phyloP scores from a whole-genome alignment of 2,888 invertebrate genomes.

The Leptinotarsa haldemani region DNA sequence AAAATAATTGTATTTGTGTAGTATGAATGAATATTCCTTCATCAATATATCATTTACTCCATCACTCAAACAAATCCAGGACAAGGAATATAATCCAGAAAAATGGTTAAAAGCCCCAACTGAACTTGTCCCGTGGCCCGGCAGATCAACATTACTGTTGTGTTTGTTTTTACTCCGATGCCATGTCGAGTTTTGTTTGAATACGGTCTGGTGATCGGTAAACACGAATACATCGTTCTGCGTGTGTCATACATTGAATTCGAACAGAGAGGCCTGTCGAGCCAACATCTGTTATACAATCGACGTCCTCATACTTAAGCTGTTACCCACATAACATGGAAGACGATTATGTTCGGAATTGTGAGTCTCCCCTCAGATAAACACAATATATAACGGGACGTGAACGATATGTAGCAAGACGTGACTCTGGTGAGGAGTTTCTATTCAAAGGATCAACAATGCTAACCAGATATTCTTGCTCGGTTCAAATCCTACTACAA shows the following conservation, averaged over 20 bases:
- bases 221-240: conserved; percentile 16
- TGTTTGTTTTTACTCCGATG: conserved; percentile 20
- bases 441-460: neutral
- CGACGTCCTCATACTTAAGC: conserved; percentile 11
- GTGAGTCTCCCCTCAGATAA: conserved; percentile 14
- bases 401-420: conserved; percentile 13
- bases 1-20: too few species aligned
- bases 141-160: neutral
- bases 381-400: conserved; percentile 2
- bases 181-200: conserved; percentile 26
- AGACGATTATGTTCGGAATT: conserved; percentile 13
- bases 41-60: neutral
- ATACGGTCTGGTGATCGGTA: conserved; percentile 26
- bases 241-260: conserved; percentile 19
- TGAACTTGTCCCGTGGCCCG: neutral
- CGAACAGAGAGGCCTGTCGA: conserved; percentile 16
- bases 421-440: conserved; percentile 7
- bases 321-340: conserved; percentile 12
- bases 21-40: too few species aligned
- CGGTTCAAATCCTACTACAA: neutral
- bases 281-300: conserved; percentile 18
- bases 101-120: neutral
- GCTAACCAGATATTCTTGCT: neutral
- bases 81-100: conserved; percentile 1
- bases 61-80: neutral